Conservation (phyloP, 92 coral and sea anemone genomes). For the Epizoanthus scotinus region DNA sequence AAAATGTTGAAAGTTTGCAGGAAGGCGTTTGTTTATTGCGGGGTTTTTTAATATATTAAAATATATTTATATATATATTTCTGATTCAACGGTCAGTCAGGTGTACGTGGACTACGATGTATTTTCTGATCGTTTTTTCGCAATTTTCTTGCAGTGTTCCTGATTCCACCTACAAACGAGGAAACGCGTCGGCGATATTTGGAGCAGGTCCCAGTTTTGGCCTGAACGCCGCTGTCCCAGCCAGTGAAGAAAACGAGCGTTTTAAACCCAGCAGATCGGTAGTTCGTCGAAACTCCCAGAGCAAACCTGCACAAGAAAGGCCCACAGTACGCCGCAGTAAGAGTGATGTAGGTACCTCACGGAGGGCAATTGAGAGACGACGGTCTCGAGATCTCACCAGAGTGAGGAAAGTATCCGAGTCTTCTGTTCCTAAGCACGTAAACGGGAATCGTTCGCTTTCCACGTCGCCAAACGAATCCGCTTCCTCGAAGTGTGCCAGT, state of each 20-base stretch:
- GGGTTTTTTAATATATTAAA: no score
- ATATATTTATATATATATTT: no score
- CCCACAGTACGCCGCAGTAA: slow-evolving; percentile 69
- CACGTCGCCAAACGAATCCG: slow-evolving; percentile 12
- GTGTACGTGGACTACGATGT: no score
- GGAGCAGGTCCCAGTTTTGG: slow-evolving; percentile 88
- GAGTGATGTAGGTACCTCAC: slow-evolving; percentile 81
- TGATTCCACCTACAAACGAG: slow-evolving; percentile 63
- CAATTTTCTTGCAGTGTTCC: slow-evolving; percentile 67
- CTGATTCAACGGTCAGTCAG: no score
- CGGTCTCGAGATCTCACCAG: slow-evolving; percentile 66
- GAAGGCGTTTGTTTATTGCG: no score
- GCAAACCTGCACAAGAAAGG: slow-evolving; percentile 46
- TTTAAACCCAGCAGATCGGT: slow-evolving; percentile 66
- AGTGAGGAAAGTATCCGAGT: slow-evolving; percentile 58
- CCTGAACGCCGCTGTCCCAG: slow-evolving; percentile 63
- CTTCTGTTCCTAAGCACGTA: slow-evolving; percentile 32
- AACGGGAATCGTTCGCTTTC: slow-evolving; percentile 50
- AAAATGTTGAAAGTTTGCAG: no score
- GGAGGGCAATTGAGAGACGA: slow-evolving; percentile 62
- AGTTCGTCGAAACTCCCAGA: slow-evolving; percentile 40
- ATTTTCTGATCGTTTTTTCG: no score
- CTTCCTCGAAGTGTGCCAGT: slow-evolving; percentile 49
- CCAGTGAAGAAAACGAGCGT: slow-evolving; percentile 37
- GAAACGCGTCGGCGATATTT: slow-evolving; percentile 92